Evolutionary conservation across 2,888 invertebrate genomes (phyloP), one percentile per base, ranked within the genome.

Genomic region (Podotricha telesiphe): DNA sequence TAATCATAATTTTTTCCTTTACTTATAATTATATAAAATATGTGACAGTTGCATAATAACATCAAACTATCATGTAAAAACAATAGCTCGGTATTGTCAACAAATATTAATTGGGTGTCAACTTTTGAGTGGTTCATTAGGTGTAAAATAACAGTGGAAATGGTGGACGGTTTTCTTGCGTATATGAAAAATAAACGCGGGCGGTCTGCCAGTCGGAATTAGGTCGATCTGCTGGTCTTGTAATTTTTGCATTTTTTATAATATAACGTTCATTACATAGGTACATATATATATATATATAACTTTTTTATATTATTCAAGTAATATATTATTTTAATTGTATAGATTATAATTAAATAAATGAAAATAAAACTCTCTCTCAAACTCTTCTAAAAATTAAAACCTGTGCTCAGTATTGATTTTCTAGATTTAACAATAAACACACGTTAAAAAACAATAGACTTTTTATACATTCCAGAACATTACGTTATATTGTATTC

Each of bases 201-300:
- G 81, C 81, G 72, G 19, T 28, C 51, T 77, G 81, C 80, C 81
- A 81, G 75, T 74, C 47, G 53, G 71, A 79, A 76, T 73, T 78
- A 71, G 81, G 79, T 77, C 78, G 77, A 75, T 72, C 68, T 51
- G 67, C 58, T 40, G 34, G 56, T 51, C 58, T 63, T 56, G 53
- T 67, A 51, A 64, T 58, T 63, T 68, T 48, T 68, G 65, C 58
- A 53, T 66, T 68, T 63, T 67, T 4, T 28, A n/a, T n/a, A n/a
- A n/a, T n/a, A n/a, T n/a, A n/a, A n/a, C n/a, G n/a, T n/a, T n/a
- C n/a, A n/a, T n/a, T n/a, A n/a, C n/a, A n/a, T n/a, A n/a, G n/a
- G n/a, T n/a, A n/a, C n/a, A n/a, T n/a, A n/a, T n/a, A n/a, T n/a
- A n/a, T n/a, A n/a, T n/a, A n/a, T n/a, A n/a, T n/a, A n/a, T n/a